Percentiles rank a stretch among this genome's conserved stretches.
phyloP scores from a whole-genome alignment of 2,113 vertebrate species.

The Bos taurus region DNA sequence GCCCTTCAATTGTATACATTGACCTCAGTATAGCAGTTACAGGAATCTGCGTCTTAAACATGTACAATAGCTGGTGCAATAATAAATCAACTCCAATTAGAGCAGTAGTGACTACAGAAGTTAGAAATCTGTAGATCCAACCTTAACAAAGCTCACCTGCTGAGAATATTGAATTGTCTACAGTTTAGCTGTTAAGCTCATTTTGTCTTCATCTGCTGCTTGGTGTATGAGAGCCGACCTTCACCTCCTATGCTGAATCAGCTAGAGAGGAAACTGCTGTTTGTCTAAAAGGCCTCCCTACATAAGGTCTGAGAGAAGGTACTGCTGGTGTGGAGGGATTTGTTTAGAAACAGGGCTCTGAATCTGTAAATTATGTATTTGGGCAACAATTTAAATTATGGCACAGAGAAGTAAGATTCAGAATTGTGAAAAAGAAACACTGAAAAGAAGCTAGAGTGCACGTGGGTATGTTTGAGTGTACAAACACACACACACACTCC shows the following conservation, averaged over 20 bases:
- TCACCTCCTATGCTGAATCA: not conserved
- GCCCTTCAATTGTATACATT: not conserved
- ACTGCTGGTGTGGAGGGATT: not conserved
- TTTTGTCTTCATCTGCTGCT: not conserved
- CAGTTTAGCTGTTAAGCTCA: not conserved
- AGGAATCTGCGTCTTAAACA: not conserved
- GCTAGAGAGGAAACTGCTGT: not conserved
- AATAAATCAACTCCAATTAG: slow-evolving; percentile 42
- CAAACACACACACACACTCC: too few species aligned
- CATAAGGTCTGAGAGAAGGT: not conserved
- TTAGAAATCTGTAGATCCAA: not conserved
- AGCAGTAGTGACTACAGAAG: not conserved
- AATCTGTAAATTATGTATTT: not conserved
- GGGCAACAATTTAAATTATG: not conserved
- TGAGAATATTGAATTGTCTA: slow-evolving; percentile 1
- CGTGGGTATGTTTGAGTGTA: accelerated
- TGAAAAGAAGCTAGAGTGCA: not conserved
- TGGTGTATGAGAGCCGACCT: not conserved
- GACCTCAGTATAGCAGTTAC: not conserved
- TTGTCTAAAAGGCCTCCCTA: not conserved
- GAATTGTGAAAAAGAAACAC: not conserved
- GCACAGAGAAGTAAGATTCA: not conserved
- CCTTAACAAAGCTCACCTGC: slow-evolving; percentile 5
- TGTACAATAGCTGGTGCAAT: not conserved
- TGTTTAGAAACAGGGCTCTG: not conserved